Conservation (phyloP, 2,888 invertebrate species). For the Dasypolia templi region DNA sequence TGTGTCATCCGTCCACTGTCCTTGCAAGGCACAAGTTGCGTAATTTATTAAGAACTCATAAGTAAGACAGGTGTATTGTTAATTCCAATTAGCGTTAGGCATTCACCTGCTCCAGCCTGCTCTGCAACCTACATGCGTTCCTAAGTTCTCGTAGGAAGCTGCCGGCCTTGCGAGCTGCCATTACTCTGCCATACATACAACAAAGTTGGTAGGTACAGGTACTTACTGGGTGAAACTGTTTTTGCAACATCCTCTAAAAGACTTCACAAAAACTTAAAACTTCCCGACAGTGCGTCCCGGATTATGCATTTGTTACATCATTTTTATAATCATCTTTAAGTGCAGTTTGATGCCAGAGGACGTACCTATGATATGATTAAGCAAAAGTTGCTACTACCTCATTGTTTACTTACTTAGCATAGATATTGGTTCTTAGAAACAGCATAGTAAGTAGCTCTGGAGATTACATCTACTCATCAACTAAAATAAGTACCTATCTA, state of each 20-base stretch:
- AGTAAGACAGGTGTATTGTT: slow-evolving; percentile 50
- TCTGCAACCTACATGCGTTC: slow-evolving; percentile 66
- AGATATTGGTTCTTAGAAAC: slow-evolving; percentile 12
- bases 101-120: slow-evolving; percentile 76
- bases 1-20: slow-evolving; percentile 9
- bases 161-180: slow-evolving; percentile 82
- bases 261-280: slow-evolving; percentile 40
- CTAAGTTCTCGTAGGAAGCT: slow-evolving; percentile 80
- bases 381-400: slow-evolving; percentile 3
- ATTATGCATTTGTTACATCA: slow-evolving; percentile 31
- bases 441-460: not conserved
- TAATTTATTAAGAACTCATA: slow-evolving; percentile 5
- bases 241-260: slow-evolving; percentile 48
- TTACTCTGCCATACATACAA: slow-evolving; percentile 56
- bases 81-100: slow-evolving; percentile 65
- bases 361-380: slow-evolving; percentile 18
- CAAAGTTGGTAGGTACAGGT: slow-evolving; percentile 2
- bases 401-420: slow-evolving; percentile 6
- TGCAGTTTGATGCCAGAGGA: slow-evolving; percentile 21
- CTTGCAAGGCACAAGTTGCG: slow-evolving; percentile 16
- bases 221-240: slow-evolving; percentile 50
- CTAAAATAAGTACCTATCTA: not conserved
- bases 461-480: not conserved
- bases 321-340: slow-evolving; percentile 18
- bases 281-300: slow-evolving; percentile 50